Evolutionary conservation across 2,797 vertebrate species (phyloP).

Genomic region (Siniperca obscura): DNA sequence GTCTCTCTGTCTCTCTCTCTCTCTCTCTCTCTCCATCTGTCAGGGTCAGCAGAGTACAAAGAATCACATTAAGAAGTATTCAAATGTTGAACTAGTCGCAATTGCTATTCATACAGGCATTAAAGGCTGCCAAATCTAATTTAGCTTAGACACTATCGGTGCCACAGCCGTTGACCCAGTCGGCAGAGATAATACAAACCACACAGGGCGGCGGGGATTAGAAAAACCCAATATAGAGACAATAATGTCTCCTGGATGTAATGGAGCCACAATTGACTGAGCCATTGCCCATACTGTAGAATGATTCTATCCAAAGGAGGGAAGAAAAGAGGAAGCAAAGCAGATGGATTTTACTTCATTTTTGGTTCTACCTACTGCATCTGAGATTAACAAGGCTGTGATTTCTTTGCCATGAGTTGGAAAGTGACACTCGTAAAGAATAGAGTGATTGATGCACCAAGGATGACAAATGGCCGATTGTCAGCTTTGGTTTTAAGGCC

Average conservation of each 20-base stretch:
- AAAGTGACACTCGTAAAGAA: constrained; percentile 19
- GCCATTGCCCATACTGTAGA: constrained; percentile 38
- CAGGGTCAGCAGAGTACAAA: constrained; percentile 74
- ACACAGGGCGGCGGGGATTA: constrained; percentile 37
- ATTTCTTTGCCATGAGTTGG: constrained; percentile 28
- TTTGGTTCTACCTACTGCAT: constrained; percentile 42
- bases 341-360: constrained; percentile 55
- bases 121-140: constrained; percentile 78
- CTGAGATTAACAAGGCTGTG: constrained; percentile 52
- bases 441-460: constrained; percentile 30
- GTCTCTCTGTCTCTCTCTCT: not conserved
- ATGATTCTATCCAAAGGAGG: constrained; percentile 41
- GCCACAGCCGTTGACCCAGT: constrained; percentile 54
- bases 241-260: constrained; percentile 66
- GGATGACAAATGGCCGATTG: constrained; percentile 36
- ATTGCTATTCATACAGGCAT: constrained; percentile 79
- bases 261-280: constrained; percentile 67
- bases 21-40: constrained; percentile 58
- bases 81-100: constrained; percentile 68
- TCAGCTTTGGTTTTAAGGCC: constrained; percentile 23
- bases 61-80: constrained; percentile 73
- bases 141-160: constrained; percentile 60
- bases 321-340: constrained; percentile 4
- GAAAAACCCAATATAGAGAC: constrained; percentile 53
- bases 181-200: constrained; percentile 66